Evolutionary conservation across 2,888 invertebrate genomes (phyloP).

Genomic region (Desoria tigrina): DNA sequence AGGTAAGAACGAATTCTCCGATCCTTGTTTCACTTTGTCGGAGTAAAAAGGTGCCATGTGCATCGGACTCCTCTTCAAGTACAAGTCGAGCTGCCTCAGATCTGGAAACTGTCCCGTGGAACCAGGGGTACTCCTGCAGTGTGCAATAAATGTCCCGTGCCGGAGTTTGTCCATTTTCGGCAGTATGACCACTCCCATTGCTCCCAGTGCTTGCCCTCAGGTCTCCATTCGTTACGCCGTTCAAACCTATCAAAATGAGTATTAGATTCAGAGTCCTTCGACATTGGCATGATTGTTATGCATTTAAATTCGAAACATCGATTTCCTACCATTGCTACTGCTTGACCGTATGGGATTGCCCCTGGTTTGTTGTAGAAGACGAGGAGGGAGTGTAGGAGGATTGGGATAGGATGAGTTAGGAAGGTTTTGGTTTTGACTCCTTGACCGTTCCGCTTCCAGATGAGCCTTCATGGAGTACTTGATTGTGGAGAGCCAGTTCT

Average conservation of each 20-base stretch:
- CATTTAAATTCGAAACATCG: not conserved
- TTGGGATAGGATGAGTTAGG: conserved; percentile 34
- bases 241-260: conserved; percentile 21
- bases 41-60: conserved; percentile 93
- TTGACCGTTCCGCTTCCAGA: conserved; percentile 31
- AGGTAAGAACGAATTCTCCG: conserved; percentile 96
- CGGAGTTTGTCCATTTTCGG: conserved; percentile 1
- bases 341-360: conserved; percentile 20
- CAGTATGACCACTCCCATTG: conserved; percentile 26
- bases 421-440: conserved; percentile 31
- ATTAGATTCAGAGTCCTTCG: too few species aligned
- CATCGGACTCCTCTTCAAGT: conserved; percentile 79
- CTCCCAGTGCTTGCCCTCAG: conserved; percentile 31
- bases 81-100: conserved; percentile 90
- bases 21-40: conserved; percentile 93
- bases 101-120: conserved; percentile 93
- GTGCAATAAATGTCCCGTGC: conserved; percentile 17
- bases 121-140: conserved; percentile 89
- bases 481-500: conserved; percentile 88
- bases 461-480: conserved; percentile 59
- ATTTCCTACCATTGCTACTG: conserved; percentile 23
- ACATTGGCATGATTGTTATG: conserved; percentile 6
- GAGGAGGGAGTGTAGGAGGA: conserved; percentile 45
- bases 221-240: conserved; percentile 25
- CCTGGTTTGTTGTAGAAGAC: conserved; percentile 35